Conservation (phyloP, 2,113 vertebrate species). For the Lamprologus callipterus region DNA sequence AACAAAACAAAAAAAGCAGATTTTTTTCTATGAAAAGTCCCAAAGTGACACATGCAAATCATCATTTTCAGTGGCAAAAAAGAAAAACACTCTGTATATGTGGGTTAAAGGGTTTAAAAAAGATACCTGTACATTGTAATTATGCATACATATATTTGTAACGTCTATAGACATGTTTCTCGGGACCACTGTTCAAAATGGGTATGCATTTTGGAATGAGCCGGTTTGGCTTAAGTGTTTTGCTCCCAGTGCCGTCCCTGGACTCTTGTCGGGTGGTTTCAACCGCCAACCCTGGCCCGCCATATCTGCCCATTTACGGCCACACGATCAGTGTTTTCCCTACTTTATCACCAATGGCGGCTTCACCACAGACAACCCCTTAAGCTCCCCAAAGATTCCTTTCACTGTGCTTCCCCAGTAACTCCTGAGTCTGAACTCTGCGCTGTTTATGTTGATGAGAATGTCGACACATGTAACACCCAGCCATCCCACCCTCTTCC, state of each 20-base stretch:
- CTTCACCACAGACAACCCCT: conserved; percentile 18
- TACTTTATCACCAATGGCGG: conserved; percentile 32
- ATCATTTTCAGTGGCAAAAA: conserved; percentile 54
- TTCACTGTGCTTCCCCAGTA: conserved; percentile 70
- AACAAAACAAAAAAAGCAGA: conserved; percentile 7
- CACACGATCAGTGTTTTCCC: conserved; percentile 27
- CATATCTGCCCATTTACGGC: not conserved
- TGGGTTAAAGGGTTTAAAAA: conserved; percentile 43
- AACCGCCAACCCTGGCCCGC: not conserved
- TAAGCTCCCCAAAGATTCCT: conserved; percentile 42
- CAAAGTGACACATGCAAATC: conserved; percentile 64
- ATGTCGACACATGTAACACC: conserved; percentile 42
- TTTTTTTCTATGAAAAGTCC: conserved; percentile 53
- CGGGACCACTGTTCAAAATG: conserved; percentile 42
- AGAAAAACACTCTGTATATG: conserved; percentile 36
- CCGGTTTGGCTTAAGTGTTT: conserved; percentile 21
- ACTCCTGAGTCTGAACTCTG: conserved; percentile 35
- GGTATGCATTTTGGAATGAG: conserved; percentile 24
- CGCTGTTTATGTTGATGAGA: conserved; percentile 56
- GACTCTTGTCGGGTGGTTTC: conserved; percentile 22
- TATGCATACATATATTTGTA: conserved; percentile 65
- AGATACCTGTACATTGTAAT: conserved; percentile 66
- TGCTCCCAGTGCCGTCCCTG: conserved; percentile 1
- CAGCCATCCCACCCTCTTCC: not conserved
- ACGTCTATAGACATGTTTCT: conserved; percentile 49